These are phyloP conservation scores for Dorcus hopei DNA, from an alignment of 2,888 invertebrate genomes.

Conservation along the genomic window DNA sequence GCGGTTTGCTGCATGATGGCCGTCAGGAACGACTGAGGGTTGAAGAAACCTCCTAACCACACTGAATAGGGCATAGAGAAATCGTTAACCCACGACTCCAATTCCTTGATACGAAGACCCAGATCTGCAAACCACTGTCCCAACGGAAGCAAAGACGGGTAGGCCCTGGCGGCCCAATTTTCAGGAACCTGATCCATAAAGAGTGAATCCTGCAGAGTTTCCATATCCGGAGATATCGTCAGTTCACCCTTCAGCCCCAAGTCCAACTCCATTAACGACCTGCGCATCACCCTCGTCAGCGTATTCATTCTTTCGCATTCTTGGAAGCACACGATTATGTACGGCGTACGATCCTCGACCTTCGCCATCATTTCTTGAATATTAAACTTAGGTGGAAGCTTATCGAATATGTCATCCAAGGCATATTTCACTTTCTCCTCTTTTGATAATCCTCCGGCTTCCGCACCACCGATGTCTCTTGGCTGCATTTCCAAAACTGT, in stretches of 20 bases:
- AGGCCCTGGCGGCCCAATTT: slow-evolving; percentile 81
- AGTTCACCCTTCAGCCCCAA: slow-evolving; percentile 90
- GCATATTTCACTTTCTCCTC: slow-evolving; percentile 77
- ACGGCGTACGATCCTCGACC: slow-evolving; percentile 87
- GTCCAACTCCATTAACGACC: slow-evolving; percentile 81
- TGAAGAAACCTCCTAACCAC: slow-evolving; percentile 95
- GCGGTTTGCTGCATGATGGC: slow-evolving; percentile 98
- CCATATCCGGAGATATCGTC: slow-evolving; percentile 92
- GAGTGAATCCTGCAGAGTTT: slow-evolving; percentile 77
- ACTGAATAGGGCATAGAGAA: slow-evolving; percentile 83
- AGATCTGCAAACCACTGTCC: slow-evolving; percentile 87
- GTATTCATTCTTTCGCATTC: slow-evolving; percentile 95
- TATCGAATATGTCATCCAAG: slow-evolving; percentile 84
- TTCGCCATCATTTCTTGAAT: slow-evolving; percentile 81
- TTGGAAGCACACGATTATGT: slow-evolving; percentile 86
- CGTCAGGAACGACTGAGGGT: slow-evolving; percentile 93
- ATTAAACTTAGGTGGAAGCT: slow-evolving; percentile 85
- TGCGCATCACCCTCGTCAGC: slow-evolving; percentile 74
- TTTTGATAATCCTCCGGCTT: slow-evolving; percentile 66
- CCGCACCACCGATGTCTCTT: slow-evolving; percentile 70
- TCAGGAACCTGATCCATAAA: slow-evolving; percentile 88
- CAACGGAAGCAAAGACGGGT: slow-evolving; percentile 81
- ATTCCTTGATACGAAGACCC: slow-evolving; percentile 70
- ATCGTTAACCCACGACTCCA: slow-evolving; percentile 86
- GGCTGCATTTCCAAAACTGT: slow-evolving; percentile 89